Base-by-base conservation (phyloP, 2,113 vertebrate genomes). In the Motacilla tschutschensis region DNA sequence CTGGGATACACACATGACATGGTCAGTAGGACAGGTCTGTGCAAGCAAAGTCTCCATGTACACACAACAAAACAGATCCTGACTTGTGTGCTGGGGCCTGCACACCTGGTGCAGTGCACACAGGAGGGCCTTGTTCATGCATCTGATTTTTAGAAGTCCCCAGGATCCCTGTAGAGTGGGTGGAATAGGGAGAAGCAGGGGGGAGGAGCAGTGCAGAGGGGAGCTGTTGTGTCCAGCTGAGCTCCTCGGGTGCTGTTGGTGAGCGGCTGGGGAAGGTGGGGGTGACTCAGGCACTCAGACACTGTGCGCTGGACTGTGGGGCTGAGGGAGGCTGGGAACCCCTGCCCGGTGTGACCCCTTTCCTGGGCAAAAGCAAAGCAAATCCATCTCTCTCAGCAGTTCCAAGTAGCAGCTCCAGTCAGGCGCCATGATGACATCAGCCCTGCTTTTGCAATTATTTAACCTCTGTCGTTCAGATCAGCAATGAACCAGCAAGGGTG, bases 381-480 rank as follows among this genome's bases (percentile, higher is more conserved):
- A 90, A 90, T 66, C 21, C 64, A 71, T 54, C 75, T 91, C 73
- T 57, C 88, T 64, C 72, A 63, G 22, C 72, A 79, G 74, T 15
- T 88, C 74, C 86, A 85, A 78, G 76, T 2, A 67, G 53, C 75
- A 79, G 57, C 72, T 79, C 74, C 79, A 93, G 62, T 36, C 88
- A 79, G 84, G 82, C 50, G 5, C 94, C 87, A 10, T 43, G 82
- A 57, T 93, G 93, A 93, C 87, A 90, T 91, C 94, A 94, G 77
- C 89, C 62, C 51, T 60, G 69, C 82, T 93, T 93, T 93, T 0
- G 38, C 93, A 93, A 87, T 85, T 82, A 28, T 88, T 93, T 93
- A 93, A 93, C 93, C 87, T 88, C 90, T 90, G 90, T 82, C 93
- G 78, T 82, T 87, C 84, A 88, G 64, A 79, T 77, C 86, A 88